Evolutionary conservation across 2,888 invertebrate species (phyloP).

Genomic region (Digitonthophagus gazella): DNA sequence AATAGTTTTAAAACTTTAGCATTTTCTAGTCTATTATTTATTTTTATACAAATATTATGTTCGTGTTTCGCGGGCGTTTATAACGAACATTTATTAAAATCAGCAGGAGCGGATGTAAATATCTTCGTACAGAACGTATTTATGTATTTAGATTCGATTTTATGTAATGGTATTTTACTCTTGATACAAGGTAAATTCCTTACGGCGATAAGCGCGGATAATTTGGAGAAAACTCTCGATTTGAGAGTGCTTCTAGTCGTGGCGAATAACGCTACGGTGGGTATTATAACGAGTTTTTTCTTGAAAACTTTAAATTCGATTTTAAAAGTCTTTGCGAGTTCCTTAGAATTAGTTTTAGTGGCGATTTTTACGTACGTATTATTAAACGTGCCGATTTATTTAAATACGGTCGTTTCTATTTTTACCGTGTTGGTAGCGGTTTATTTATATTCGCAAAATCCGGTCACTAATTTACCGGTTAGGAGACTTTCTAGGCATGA

Average conservation of each 20-base stretch:
- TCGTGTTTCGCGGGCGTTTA: constrained; percentile 95
- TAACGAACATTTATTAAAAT: constrained; percentile 90
- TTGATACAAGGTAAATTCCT: constrained; percentile 63
- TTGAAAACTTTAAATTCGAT: constrained; percentile 91
- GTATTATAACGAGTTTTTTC: constrained; percentile 92
- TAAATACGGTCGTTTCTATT: constrained; percentile 80
- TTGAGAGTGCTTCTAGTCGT: constrained; percentile 77
- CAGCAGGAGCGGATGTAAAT: constrained; percentile 77
- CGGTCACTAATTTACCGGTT: constrained; percentile 64
- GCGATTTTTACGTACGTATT: constrained; percentile 83
- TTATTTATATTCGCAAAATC: constrained; percentile 85
- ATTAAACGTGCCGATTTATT: constrained; percentile 80
- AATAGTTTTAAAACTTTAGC: constrained; percentile 51
- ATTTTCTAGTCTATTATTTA: constrained; percentile 61
- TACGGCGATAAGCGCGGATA: constrained; percentile 59
- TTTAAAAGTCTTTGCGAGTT: constrained; percentile 93
- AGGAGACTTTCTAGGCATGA: constrained; percentile 27
- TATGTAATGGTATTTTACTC: constrained; percentile 83
- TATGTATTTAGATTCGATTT: constrained; percentile 91
- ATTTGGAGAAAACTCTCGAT: constrained; percentile 59
- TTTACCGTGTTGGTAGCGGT: constrained; percentile 79
- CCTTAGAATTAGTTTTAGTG: constrained; percentile 86
- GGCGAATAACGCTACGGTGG: constrained; percentile 85
- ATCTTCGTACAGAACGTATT: constrained; percentile 93
- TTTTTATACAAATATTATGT: constrained; percentile 78